Base-by-base conservation (phyloP, 2,797 vertebrate species). In the Miichthys miiuy region DNA sequence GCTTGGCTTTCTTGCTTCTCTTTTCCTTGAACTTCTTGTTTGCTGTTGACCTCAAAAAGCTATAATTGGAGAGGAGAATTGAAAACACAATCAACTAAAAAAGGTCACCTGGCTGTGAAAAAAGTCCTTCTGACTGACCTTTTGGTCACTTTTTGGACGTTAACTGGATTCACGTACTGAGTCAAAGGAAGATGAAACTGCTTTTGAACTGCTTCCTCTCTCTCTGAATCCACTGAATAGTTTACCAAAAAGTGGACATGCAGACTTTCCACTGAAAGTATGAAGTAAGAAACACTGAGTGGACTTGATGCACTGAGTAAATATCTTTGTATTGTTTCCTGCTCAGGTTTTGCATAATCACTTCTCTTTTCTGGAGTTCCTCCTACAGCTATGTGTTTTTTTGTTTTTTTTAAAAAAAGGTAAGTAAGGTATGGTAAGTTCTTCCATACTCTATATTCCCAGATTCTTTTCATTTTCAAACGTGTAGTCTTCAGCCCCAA, bases 231-330 rank as follows among this genome's bases (percentile, higher is more conserved):
- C 46, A 11, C 11, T n/a, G 13, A 56, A 51, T 1, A 20, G 3
- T n/a, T 44, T 20, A 51, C 54, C 42, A 51, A 57, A 18, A 41
- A 20, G 4, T 34, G 16, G n/a, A 34, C 12, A n/a, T 7, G 6
- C n/a, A 6, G 52, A 66, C 21, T 51, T 27, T 16, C 23, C 11
- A 12, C 42, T 47, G 9, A 44, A 18, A 48, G 20, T 52, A 27
- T n/a, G 21, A 56, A 42, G 48, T 48, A 46, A 41, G 14, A 72
- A 69, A 70, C 76, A 73, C 65, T 67, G 54, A 64, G 52, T 47
- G 34, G 54, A 68, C 34, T 21, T 3, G 2, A 47, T 13, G 20
- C 27, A 69, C 61, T 46, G 44, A 42, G 6, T 14, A 23, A 4
- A 56, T 27, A 12, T 13, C 2, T 13, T 57, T 63, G n/a, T 50